Evolutionary conservation across 2,797 vertebrate genomes (phyloP).

Genomic region (Scolopax rusticola): DNA sequence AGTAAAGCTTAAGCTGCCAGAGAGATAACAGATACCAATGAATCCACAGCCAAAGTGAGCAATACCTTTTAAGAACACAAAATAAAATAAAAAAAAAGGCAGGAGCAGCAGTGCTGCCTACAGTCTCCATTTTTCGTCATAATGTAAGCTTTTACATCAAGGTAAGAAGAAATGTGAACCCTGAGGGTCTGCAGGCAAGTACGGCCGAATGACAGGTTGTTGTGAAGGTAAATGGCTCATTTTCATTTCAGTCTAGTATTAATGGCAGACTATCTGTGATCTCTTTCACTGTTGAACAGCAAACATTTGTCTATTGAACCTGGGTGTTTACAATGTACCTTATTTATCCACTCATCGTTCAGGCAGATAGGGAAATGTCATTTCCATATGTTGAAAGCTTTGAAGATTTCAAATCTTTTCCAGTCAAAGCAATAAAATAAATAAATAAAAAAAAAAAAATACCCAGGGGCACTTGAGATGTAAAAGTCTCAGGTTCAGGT

Average conservation of each 20-base stretch:
- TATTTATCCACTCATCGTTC: neutral
- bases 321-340: neutral
- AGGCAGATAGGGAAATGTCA: neutral
- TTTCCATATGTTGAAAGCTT: neutral
- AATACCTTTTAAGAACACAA: neutral
- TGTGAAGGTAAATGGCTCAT: neutral
- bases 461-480: neutral
- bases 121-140: neutral
- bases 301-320: slow-evolving; percentile 3
- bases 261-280: neutral
- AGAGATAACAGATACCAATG: neutral
- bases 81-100: neutral
- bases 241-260: neutral
- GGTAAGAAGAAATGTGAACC: neutral
- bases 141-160: neutral
- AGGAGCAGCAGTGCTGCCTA: neutral
- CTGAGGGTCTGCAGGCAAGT: neutral
- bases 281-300: neutral
- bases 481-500: neutral
- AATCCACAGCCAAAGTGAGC: neutral
- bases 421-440: neutral
- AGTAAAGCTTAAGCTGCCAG: slow-evolving; percentile 13
- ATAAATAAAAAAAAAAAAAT: neutral
- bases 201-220: neutral
- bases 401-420: neutral